phyloP scores from a whole-genome alignment of 2,888 invertebrate species.

The Leucophenga montana region DNA sequence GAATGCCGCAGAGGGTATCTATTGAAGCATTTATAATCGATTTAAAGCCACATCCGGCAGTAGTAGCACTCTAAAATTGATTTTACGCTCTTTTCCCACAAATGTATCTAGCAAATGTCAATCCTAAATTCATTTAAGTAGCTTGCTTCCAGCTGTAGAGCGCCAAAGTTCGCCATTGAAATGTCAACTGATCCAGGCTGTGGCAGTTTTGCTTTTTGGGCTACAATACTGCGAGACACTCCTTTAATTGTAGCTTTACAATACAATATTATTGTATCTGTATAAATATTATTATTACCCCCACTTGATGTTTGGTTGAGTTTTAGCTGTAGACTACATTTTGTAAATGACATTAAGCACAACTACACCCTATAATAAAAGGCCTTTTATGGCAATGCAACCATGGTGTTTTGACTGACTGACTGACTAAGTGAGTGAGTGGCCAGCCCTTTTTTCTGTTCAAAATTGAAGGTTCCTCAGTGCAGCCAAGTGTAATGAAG shows the following conservation, averaged over 20 bases:
- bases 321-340: slow-evolving; percentile 8
- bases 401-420: background rate
- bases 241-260: slow-evolving; percentile 24
- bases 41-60: background rate
- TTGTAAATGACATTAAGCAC: background rate
- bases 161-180: slow-evolving; percentile 26
- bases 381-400: background rate
- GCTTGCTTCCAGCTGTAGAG: background rate
- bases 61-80: background rate
- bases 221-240: background rate
- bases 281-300: slow-evolving; percentile 21
- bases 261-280: too few species aligned
- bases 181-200: slow-evolving; percentile 13
- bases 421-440: background rate
- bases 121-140: slow-evolving; percentile 4
- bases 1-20: background rate
- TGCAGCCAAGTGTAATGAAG: slow-evolving; percentile 26
- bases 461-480: slow-evolving; percentile 22
- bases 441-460: slow-evolving; percentile 24
- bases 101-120: slow-evolving; percentile 2
- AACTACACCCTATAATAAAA: background rate
- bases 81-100: background rate
- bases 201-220: slow-evolving; percentile 3
- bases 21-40: background rate
- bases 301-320: slow-evolving; percentile 11